Conservation (phyloP, 2,113 vertebrate species). For the Phodopus roborovskii region DNA sequence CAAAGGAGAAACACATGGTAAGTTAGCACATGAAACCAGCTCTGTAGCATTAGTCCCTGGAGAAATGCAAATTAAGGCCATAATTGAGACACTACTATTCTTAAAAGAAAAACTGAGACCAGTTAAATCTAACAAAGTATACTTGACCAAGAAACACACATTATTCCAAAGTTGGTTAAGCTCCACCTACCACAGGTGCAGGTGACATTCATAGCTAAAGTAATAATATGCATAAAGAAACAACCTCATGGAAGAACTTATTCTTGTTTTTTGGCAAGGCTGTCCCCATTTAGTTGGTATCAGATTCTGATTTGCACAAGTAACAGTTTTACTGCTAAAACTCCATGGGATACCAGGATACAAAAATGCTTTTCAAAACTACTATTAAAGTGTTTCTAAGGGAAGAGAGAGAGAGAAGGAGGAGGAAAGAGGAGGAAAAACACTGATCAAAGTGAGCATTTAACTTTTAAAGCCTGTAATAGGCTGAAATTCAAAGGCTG, state of each 20-base stretch:
- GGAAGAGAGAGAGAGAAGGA: too few relatives aligned
- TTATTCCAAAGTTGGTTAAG: neutral
- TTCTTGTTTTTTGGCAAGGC: neutral
- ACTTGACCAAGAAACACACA: neutral
- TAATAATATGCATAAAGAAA: neutral
- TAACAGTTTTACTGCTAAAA: neutral
- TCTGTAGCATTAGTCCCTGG: conserved; percentile 25
- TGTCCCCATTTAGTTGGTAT: neutral
- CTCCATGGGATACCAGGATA: neutral
- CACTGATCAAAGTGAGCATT: neutral
- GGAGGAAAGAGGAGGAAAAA: neutral
- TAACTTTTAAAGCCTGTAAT: neutral
- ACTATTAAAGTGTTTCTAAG: neutral
- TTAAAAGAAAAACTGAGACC: conserved; percentile 10
- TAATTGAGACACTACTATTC: conserved; percentile 35
- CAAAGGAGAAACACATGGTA: neutral
- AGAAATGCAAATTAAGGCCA: conserved; percentile 56
- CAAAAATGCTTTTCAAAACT: neutral
- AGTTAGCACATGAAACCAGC: conserved; percentile 1
- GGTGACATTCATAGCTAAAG: conserved; percentile 23
- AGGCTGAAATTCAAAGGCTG: neutral
- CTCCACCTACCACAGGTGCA: neutral
- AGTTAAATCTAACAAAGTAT: neutral
- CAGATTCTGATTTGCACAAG: neutral
- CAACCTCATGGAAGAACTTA: neutral